Base-by-base conservation (phyloP, 1,140 invertebrate genomes). In the Hirudo medicinalis region DNA sequence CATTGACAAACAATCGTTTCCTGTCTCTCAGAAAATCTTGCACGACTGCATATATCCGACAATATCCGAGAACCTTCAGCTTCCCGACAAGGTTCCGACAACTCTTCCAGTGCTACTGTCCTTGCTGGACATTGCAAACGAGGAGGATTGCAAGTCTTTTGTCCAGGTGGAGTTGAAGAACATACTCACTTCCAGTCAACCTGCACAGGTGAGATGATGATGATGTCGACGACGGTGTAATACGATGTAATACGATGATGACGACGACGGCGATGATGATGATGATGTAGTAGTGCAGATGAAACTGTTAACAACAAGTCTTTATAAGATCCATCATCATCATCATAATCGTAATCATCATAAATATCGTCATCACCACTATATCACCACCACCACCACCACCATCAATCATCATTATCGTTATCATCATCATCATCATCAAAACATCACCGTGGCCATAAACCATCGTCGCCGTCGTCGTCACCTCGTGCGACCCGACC, bases 21-120 rank as follows among this genome's bases (percentile, higher is more conserved):
- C 22, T 36, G 75, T 78, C 72, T 84, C 85, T 54, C 84, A 97
- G 93, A 96, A 96, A 91, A 83, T 97, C 22, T 91, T 92, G 87
- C 96, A 93, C 83, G 89, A 92, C 80, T 90, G 93, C 79, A 88
- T 96, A 32, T 93, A 94, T 89, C 92, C 92, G 25, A 89, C 88
- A 78, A 83, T 97, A 67, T 87, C 91, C 78, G 85, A 87, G 69
- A 92, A 96, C 81, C 87, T 94, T 79, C 86, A 88, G 77, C 88
- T 87, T 53, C 87, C 89, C 71, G 93, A 96, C 78, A 89, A 93
- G 20, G 84, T 94, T 67, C 89, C 91, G 0, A 88, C 91, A 0
- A 92, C 92, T 11, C 83, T 97, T 43, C 89, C 92, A 77, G 91
- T 93, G 0, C 88, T 95, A 70, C 85, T 97, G 63, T 88, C 88